Base-by-base conservation (phyloP, 2,797 vertebrate genomes). In the Galaxias olidus region DNA sequence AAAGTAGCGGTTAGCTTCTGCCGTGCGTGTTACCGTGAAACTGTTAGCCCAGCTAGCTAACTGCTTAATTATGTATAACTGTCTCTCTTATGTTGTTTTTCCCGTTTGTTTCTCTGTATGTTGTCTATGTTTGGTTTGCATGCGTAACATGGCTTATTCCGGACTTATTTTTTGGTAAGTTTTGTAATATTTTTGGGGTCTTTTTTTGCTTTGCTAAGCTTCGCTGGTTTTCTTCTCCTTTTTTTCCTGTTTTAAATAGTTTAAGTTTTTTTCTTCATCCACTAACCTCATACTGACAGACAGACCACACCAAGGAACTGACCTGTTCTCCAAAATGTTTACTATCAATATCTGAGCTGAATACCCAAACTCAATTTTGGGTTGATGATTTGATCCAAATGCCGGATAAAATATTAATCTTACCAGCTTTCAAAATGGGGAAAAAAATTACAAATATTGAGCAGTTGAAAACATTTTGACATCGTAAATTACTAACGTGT, bases 141-240 rank as follows among this genome's bases (percentile, higher is more conserved):
- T 99, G 97, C 94, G 93, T 96, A 95, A 95, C 96, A 94, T 96
- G 96, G 95, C 97, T 96, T 97, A 96, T 96, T 92, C 96, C 96
- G 96, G 97, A 98, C 88, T 98, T 98, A 96, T 95, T 98, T 97
- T 96, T 98, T 98, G 97, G 97, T 99, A 98, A 99, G 97, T 99
- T 97, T 90, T 93, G 90, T 95, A 86, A 69, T 65, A 90, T 90
- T 89, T 45, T 87, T 84, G 73, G 87, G 88, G 86, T 92, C 82
- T 78, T 80, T 83, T 84, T 91, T 87, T 90, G 92, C 65, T 92
- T 84, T 90, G 82, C 84, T 80, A 75, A 68, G 71, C 63, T 70
- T 65, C 42, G 69, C 71, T 58, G 56, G 52, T 69, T 66, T 52
- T 77, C 60, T 60, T 76, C 45, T 71, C 43, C 57, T 15, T 79